Conservation (phyloP, 1,140 invertebrate genomes). For the Bombus waltoni region DNA sequence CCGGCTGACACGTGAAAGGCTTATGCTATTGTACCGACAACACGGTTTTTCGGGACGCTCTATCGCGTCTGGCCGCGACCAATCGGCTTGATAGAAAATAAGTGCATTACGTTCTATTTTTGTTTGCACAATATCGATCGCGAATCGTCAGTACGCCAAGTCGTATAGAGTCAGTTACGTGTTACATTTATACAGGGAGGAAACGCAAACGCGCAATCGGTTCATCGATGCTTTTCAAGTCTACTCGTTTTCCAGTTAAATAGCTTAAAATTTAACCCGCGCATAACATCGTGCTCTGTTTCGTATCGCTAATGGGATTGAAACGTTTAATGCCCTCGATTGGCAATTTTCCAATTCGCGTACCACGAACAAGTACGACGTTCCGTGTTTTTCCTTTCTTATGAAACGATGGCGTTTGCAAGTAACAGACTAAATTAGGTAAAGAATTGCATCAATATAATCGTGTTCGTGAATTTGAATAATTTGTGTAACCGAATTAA, state of each 20-base stretch:
- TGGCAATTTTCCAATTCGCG: neutral
- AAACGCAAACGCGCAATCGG: conserved; percentile 21
- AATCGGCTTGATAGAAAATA: conserved; percentile 19
- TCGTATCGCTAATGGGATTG: neutral
- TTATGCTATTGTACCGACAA: neutral
- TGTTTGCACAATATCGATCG: conserved; percentile 59
- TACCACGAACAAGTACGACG: neutral
- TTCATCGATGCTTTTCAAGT: neutral
- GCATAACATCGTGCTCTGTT: too few relatives aligned
- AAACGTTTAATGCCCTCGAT: neutral
- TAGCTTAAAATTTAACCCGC: neutral
- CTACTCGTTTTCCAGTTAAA: neutral
- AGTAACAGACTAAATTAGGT: neutral
- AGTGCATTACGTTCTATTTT: conserved; percentile 61
- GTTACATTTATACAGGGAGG: conserved; percentile 33
- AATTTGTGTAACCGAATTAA: conserved; percentile 37
- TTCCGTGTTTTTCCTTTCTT: neutral
- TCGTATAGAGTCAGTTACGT: conserved; percentile 37
- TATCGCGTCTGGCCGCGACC: conserved; percentile 33
- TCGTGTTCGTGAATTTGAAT: conserved; percentile 20
- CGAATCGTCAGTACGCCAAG: conserved; percentile 15
- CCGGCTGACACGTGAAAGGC: conserved; percentile 16
- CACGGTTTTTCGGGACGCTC: conserved; percentile 32
- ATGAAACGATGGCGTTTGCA: neutral
- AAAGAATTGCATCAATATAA: conserved; percentile 1